Conservation (phyloP, 2,888 invertebrate species). For the Slavum lentiscoides region DNA sequence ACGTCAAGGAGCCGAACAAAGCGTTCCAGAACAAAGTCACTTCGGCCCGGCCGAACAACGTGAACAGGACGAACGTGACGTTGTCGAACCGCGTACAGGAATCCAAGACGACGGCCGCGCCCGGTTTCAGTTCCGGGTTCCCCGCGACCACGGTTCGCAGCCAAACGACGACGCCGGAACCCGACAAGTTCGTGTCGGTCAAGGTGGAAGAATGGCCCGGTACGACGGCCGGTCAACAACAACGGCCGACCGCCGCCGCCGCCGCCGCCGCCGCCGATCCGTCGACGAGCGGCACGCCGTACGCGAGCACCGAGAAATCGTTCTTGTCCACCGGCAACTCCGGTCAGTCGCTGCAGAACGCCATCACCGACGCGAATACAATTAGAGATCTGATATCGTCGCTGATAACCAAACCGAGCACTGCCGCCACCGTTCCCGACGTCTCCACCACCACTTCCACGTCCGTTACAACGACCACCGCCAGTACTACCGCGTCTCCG, state of each 20-base stretch:
- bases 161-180: slow-evolving; percentile 4
- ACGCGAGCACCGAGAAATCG: slow-evolving; percentile 38
- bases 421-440: neutral
- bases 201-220: slow-evolving; percentile 43
- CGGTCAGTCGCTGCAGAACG: neutral
- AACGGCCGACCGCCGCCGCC: neutral
- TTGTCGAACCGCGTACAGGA: slow-evolving; percentile 46
- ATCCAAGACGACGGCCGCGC: slow-evolving; percentile 15
- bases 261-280: no score
- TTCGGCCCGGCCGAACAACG: slow-evolving; percentile 13
- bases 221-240: neutral
- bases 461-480: neutral
- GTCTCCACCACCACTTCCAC: neutral
- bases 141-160: slow-evolving; percentile 23
- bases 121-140: neutral
- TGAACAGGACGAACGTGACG: slow-evolving; percentile 46
- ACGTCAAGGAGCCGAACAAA: slow-evolving; percentile 9
- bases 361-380: slow-evolving; percentile 24
- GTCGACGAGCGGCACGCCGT: neutral
- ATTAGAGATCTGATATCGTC: slow-evolving; percentile 36
- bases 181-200: slow-evolving; percentile 33
- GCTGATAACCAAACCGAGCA: slow-evolving; percentile 21
- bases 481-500: neutral
- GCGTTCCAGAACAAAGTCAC: slow-evolving; percentile 31
- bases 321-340: slow-evolving; percentile 3